A percentile compares a stretch with the other conserved stretches of the same genome.
Evolutionary conservation across 2,113 vertebrate genomes (phyloP).

Genomic region (Halcyon malimbica): DNA sequence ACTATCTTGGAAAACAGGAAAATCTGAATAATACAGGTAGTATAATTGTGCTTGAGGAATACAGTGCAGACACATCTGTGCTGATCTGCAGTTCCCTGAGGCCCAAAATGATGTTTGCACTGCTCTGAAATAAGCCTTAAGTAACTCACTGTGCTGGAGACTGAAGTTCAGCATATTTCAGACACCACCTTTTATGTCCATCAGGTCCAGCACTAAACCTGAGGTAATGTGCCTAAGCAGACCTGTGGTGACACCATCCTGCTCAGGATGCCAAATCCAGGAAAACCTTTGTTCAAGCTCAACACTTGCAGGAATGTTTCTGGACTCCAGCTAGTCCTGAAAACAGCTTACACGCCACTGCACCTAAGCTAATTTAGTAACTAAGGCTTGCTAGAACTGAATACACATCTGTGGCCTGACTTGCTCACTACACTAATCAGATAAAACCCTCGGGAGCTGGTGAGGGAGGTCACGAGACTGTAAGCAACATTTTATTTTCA

Average conservation of each 20-base stretch:
- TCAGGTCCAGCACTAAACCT: neutral
- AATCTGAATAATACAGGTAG: neutral
- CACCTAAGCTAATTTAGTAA: neutral
- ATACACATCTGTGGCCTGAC: neutral
- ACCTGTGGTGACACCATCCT: neutral
- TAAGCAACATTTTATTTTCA: slow-evolving; percentile 13
- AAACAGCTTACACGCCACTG: neutral
- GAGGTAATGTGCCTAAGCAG: neutral
- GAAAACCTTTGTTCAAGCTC: neutral
- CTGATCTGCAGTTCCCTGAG: neutral
- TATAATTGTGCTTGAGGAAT: neutral
- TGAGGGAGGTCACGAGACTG: neutral
- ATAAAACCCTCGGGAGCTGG: neutral
- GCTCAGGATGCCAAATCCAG: neutral
- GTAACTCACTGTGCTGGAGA: neutral
- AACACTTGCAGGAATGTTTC: neutral
- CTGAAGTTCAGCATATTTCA: neutral
- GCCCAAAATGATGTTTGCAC: neutral
- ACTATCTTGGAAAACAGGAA: neutral
- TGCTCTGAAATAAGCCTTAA: neutral
- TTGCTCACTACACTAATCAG: neutral
- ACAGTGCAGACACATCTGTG: neutral
- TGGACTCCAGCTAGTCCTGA: neutral
- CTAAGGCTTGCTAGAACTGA: neutral
- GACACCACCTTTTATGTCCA: neutral